Percentiles rank a stretch among this genome's conserved stretches.
These are phyloP conservation scores for Lithophane leautieri DNA, from an alignment of 2,888 invertebrate genomes.

Conservation along the genomic window DNA sequence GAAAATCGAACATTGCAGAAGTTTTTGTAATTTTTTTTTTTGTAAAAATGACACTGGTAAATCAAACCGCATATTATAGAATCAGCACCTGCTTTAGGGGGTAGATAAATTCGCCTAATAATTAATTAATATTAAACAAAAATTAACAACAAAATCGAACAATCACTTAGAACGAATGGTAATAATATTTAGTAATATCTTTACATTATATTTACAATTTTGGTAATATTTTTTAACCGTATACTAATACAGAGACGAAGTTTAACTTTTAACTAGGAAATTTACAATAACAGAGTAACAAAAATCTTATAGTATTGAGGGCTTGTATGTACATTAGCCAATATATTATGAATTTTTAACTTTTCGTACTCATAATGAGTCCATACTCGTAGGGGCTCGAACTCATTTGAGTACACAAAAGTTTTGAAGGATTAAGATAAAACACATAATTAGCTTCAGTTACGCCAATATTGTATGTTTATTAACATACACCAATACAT, in stretches of 20 bases:
- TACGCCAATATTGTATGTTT: conserved; percentile 29
- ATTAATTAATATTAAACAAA: conserved; percentile 86
- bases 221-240: conserved; percentile 88
- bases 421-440: conserved; percentile 23
- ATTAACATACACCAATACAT: conserved; percentile 11
- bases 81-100: conserved; percentile 65
- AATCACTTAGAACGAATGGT: conserved; percentile 89
- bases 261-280: conserved; percentile 81
- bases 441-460: conserved; percentile 43
- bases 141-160: conserved; percentile 89
- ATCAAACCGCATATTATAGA: conserved; percentile 50
- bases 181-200: conserved; percentile 90
- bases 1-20: conserved; percentile 4
- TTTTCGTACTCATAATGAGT: conserved; percentile 29
- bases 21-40: neutral
- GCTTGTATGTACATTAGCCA: conserved; percentile 81
- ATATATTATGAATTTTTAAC: conserved; percentile 67
- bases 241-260: conserved; percentile 87
- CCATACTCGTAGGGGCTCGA: neutral
- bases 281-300: conserved; percentile 88
- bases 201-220: conserved; percentile 89
- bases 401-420: conserved; percentile 35
- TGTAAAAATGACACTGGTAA: conserved; percentile 62
- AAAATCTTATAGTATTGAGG: conserved; percentile 78
- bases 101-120: conserved; percentile 66